Conservation (phyloP, 2,113 vertebrate species). For the Benthochromis sp. region DNA sequence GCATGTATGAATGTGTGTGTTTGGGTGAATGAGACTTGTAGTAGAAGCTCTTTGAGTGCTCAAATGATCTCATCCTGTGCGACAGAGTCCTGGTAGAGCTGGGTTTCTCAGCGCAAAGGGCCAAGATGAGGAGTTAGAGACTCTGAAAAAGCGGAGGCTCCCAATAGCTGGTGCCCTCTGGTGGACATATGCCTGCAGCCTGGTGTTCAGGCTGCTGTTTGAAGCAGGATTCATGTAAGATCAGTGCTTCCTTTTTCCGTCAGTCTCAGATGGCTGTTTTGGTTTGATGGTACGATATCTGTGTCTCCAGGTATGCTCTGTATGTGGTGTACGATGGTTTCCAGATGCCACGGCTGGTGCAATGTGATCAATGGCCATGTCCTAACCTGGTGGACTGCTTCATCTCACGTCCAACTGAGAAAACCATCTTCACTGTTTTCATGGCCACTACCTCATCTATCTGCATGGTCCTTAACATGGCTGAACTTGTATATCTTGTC, state of each 20-base stretch:
- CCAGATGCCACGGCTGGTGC: slow-evolving; percentile 66
- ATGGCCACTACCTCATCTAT: slow-evolving; percentile 64
- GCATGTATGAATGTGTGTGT: not conserved
- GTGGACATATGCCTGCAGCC: slow-evolving; percentile 69
- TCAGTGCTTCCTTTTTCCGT: not conserved
- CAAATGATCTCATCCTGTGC: not conserved
- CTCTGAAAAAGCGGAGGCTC: slow-evolving; percentile 42
- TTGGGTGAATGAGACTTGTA: not conserved
- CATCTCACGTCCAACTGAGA: slow-evolving; percentile 65
- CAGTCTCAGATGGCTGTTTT: not conserved
- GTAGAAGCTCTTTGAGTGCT: not conserved
- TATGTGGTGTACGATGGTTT: slow-evolving; percentile 65
- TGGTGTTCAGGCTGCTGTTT: slow-evolving; percentile 61
- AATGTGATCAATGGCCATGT: slow-evolving; percentile 68
- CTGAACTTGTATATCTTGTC: slow-evolving; percentile 63
- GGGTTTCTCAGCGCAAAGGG: slow-evolving; percentile 10
- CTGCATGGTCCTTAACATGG: slow-evolving; percentile 68
- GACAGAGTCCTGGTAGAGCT: slow-evolving; percentile 13
- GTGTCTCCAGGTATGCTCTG: slow-evolving; percentile 44
- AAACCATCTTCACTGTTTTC: slow-evolving; percentile 67
- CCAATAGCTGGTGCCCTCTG: slow-evolving; percentile 58
- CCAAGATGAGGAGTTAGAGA: slow-evolving; percentile 54
- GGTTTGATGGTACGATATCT: not conserved
- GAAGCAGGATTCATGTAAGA: slow-evolving; percentile 66
- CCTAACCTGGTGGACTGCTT: slow-evolving; percentile 72